Evolutionary conservation across 2,113 vertebrate species (phyloP).

Genomic region (Nibea coibor): DNA sequence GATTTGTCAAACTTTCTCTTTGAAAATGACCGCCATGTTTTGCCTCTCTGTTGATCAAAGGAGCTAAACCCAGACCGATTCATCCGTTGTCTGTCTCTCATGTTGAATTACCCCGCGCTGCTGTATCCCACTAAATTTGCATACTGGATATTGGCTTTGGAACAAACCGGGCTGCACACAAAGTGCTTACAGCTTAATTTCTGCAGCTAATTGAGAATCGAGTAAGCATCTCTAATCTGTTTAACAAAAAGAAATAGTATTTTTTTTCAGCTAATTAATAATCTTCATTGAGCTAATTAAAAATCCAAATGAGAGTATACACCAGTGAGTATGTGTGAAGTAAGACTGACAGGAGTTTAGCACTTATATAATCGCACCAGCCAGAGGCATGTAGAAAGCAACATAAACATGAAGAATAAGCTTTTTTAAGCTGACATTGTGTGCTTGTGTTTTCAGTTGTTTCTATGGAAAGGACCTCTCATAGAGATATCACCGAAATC

Average conservation of each 20-base stretch:
- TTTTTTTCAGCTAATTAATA: conserved; percentile 77
- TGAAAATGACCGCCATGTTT: conserved; percentile 66
- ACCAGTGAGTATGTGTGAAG: conserved; percentile 56
- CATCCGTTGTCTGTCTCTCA: conserved; percentile 59
- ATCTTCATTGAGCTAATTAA: conserved; percentile 74
- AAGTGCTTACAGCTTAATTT: conserved; percentile 76
- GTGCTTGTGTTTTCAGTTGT: conserved; percentile 1
- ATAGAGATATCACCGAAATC: not conserved
- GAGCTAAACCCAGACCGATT: conserved; percentile 57
- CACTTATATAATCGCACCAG: conserved; percentile 22
- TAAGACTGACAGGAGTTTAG: conserved; percentile 62
- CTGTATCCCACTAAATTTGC: conserved; percentile 70
- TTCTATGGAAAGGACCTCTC: not conserved
- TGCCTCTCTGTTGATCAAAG: conserved; percentile 71
- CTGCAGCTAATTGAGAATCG: conserved; percentile 80
- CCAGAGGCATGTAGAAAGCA: conserved; percentile 6
- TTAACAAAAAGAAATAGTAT: conserved; percentile 70
- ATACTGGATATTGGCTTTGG: conserved; percentile 76
- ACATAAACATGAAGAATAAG: not conserved
- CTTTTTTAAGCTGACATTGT: conserved; percentile 12
- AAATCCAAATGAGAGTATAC: conserved; percentile 52
- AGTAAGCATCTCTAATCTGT: conserved; percentile 84
- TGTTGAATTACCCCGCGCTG: conserved; percentile 60
- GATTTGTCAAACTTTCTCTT: conserved; percentile 59
- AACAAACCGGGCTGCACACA: conserved; percentile 69